Conservation (phyloP, 2,113 vertebrate genomes). For the Gymnocephalus cernua region DNA sequence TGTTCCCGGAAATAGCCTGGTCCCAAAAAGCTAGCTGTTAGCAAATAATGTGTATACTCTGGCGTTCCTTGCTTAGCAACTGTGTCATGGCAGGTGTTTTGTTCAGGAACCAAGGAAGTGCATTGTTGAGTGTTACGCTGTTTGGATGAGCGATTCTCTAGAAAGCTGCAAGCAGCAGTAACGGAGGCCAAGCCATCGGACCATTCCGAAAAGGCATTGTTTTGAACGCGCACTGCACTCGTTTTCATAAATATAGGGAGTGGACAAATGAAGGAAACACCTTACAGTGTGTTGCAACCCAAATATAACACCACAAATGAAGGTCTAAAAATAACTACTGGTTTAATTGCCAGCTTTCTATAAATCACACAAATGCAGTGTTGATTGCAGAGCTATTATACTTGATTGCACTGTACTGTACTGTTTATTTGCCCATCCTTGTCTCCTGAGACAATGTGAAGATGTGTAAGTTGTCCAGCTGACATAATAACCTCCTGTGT, state of each 20-base stretch:
- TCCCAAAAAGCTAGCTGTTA: too few relatives aligned
- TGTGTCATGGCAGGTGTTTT: too few relatives aligned
- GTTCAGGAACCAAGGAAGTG: too few relatives aligned
- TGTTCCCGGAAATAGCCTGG: too few relatives aligned
- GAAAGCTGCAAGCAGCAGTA: too few relatives aligned
- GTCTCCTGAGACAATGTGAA: not conserved
- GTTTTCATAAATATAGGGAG: slow-evolving; percentile 1
- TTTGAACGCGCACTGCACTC: too few relatives aligned
- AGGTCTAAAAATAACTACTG: not conserved
- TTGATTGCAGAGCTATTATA: not conserved
- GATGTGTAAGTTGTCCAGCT: slow-evolving; percentile 24
- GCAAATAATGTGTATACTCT: too few relatives aligned
- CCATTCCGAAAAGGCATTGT: too few relatives aligned
- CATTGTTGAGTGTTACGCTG: too few relatives aligned
- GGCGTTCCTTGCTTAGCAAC: too few relatives aligned
- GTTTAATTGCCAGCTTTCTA: not conserved
- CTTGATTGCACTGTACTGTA: not conserved
- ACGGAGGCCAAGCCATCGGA: too few relatives aligned
- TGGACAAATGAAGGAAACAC: not conserved
- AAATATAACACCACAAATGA: not conserved
- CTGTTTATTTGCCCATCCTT: not conserved
- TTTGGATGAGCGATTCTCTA: too few relatives aligned
- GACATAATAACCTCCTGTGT: slow-evolving; percentile 19
- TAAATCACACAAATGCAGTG: not conserved
- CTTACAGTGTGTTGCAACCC: not conserved